Evolutionary conservation across 2,888 invertebrate genomes (phyloP).

Genomic region (Andrena trimmerana): DNA sequence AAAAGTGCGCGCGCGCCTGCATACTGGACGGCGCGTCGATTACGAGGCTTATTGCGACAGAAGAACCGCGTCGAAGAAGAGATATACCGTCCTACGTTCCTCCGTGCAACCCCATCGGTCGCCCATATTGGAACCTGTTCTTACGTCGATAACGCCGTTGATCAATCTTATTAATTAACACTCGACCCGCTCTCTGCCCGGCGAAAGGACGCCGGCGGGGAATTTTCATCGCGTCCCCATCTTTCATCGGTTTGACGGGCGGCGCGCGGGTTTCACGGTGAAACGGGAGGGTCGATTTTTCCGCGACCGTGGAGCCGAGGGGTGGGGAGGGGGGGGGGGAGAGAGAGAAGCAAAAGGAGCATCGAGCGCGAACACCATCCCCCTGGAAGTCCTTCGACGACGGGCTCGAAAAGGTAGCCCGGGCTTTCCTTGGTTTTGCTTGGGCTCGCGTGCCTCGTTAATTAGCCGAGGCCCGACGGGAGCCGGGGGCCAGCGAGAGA

Average conservation of each 20-base stretch:
- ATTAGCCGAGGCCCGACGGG: conserved; percentile 33
- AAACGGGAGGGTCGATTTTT: conserved; percentile 53
- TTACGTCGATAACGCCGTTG: conserved; percentile 74
- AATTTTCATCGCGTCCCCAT: conserved; percentile 69
- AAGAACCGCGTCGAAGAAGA: conserved; percentile 48
- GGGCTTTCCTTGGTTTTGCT: conserved; percentile 40
- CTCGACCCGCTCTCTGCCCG: conserved; percentile 64
- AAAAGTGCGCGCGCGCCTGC: neutral
- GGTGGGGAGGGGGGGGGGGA: neutral
- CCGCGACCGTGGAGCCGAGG: neutral
- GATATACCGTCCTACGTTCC: conserved; percentile 8
- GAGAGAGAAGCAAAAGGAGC: conserved; percentile 28
- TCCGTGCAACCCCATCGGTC: conserved; percentile 51
- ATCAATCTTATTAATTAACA: conserved; percentile 83
- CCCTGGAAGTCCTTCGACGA: conserved; percentile 54
- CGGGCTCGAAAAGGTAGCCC: conserved; percentile 27
- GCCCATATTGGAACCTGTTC: conserved; percentile 73
- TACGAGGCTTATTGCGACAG: conserved; percentile 16
- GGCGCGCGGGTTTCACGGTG: conserved; percentile 8
- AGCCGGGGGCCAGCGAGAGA: neutral
- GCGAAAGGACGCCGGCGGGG: conserved; percentile 41
- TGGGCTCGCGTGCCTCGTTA: conserved; percentile 41
- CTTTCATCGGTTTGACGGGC: conserved; percentile 68
- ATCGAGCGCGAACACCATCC: neutral
- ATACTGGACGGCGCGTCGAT: neutral